Evolutionary conservation across 2,113 vertebrate genomes (phyloP).

Genomic region (Hippoglossus stenolepis): DNA sequence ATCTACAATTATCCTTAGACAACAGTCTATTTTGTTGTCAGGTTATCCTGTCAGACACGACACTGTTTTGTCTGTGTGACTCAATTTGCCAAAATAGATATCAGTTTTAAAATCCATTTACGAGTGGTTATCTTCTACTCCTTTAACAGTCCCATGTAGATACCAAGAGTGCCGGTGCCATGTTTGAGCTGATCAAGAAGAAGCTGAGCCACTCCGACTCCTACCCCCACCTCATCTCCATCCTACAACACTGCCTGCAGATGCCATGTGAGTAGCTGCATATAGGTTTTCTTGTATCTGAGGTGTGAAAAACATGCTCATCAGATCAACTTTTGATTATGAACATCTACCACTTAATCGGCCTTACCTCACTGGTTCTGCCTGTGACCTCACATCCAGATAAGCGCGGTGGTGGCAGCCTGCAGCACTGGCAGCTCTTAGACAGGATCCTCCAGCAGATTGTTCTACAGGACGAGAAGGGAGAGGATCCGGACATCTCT

Average conservation of each 20-base stretch:
- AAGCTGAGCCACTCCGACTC: constrained; percentile 94
- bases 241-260: constrained; percentile 96
- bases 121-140: background rate
- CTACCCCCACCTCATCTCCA: constrained; percentile 95
- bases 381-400: constrained; percentile 76
- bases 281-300: too few relatives aligned
- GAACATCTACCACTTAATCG: background rate
- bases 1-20: background rate
- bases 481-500: constrained; percentile 91
- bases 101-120: background rate
- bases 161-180: constrained; percentile 95
- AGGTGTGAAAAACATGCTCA: background rate
- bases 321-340: background rate
- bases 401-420: constrained; percentile 88
- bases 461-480: constrained; percentile 94
- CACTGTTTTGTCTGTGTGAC: background rate
- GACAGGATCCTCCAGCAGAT: constrained; percentile 98
- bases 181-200: constrained; percentile 97
- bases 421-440: constrained; percentile 96
- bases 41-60: background rate
- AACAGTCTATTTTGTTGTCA: background rate
- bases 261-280: constrained; percentile 91
- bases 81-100: background rate
- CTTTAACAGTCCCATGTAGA: constrained; percentile 89
- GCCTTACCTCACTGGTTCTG: background rate